phyloP scores from a whole-genome alignment of 2,888 invertebrate species.

The Microctonus hyperodae region DNA sequence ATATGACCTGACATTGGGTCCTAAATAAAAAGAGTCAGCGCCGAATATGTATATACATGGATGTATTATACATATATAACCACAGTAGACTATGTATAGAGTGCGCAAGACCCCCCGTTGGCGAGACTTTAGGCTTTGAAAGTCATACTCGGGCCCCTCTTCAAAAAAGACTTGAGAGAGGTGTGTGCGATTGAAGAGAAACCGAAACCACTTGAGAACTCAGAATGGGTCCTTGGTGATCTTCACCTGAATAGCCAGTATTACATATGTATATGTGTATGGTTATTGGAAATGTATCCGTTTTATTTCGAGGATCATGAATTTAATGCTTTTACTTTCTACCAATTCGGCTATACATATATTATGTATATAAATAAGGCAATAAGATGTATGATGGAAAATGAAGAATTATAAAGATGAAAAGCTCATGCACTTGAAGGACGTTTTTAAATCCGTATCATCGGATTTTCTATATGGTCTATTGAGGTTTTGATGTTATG shows the following conservation, averaged over 20 bases:
- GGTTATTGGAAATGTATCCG: slow-evolving; percentile 8
- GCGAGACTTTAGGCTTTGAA: slow-evolving; percentile 53
- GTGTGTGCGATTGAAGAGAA: slow-evolving; percentile 35
- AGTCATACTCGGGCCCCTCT: slow-evolving; percentile 51
- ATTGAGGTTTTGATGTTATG: neutral
- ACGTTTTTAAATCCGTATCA: slow-evolving; percentile 37
- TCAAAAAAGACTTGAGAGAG: slow-evolving; percentile 31
- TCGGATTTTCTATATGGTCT: slow-evolving; percentile 39
- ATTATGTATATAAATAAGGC: slow-evolving; percentile 49
- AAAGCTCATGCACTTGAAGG: slow-evolving; percentile 18
- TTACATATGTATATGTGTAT: slow-evolving; percentile 14
- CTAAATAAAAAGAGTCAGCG: neutral
- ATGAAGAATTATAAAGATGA: neutral
- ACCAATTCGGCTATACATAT: slow-evolving; percentile 15
- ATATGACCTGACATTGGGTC: slow-evolving; percentile 7
- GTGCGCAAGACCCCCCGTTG: slow-evolving; percentile 54
- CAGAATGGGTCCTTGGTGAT: slow-evolving; percentile 48
- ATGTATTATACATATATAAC: too few relatives aligned
- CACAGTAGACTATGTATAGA: slow-evolving; percentile 37
- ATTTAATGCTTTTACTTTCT: slow-evolving; percentile 1
- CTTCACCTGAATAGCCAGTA: slow-evolving; percentile 42
- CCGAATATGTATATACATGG: too few relatives aligned
- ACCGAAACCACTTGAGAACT: slow-evolving; percentile 53
- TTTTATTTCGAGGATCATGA: neutral
- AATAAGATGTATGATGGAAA: slow-evolving; percentile 39